Percentiles rank a stretch among this genome's conserved stretches.
Evolutionary conservation across 2,113 vertebrate genomes (phyloP).

Genomic region (Indicator indicator): DNA sequence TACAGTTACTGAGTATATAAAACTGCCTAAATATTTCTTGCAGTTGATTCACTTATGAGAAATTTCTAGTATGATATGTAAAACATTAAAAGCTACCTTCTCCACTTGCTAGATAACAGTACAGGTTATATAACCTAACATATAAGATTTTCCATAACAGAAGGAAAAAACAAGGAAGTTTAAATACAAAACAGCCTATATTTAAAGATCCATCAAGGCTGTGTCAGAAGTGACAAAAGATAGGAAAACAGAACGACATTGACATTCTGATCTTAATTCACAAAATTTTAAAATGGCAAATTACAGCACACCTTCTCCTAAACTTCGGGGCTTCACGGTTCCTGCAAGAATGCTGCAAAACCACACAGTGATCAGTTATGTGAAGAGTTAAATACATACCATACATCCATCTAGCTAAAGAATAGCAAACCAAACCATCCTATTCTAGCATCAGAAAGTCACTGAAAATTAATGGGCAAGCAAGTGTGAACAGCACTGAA

Average conservation of each 20-base stretch:
- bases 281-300: neutral
- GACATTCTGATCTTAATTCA: constrained; percentile 48
- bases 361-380: neutral
- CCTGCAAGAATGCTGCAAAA: neutral
- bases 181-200: constrained; percentile 35
- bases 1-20: neutral
- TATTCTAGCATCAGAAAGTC: neutral
- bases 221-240: constrained; percentile 39
- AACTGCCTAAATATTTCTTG: constrained; percentile 45
- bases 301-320: neutral
- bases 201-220: constrained; percentile 48
- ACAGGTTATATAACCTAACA: constrained; percentile 10
- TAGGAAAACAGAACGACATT: constrained; percentile 6
- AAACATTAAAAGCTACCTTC: constrained; percentile 40
- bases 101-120: neutral
- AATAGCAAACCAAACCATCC: neutral
- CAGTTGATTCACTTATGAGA: neutral
- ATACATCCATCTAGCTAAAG: neutral
- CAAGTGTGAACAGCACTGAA: neutral
- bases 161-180: constrained; percentile 43
- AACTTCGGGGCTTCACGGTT: neutral
- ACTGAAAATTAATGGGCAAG: neutral
- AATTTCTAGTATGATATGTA: neutral
- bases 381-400: neutral
- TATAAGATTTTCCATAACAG: constrained; percentile 27